phyloP scores from a whole-genome alignment of 1,140 invertebrate species.

The Lysiphlebus fabarum region DNA sequence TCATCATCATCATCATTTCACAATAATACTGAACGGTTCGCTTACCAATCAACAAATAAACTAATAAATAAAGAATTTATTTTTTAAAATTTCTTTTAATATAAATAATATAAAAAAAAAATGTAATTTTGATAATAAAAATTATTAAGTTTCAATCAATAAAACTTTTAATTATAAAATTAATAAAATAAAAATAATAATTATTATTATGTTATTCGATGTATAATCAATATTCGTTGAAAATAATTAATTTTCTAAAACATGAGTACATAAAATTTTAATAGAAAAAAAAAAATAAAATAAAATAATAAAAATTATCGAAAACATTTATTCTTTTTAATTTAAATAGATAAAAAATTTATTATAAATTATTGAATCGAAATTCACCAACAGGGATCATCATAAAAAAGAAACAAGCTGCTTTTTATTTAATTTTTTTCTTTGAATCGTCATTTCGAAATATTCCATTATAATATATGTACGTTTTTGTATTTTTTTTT shows the following conservation, averaged over 20 bases:
- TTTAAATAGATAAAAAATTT: too few species aligned
- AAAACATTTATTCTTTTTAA: background rate
- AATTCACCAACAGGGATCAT: background rate
- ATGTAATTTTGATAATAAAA: conserved; percentile 10
- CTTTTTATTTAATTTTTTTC: too few species aligned
- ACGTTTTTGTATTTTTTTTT: background rate
- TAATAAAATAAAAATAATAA: background rate
- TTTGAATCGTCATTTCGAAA: too few species aligned
- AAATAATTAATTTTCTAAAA: background rate
- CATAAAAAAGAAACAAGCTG: background rate
- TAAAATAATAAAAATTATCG: background rate
- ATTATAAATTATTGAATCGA: conserved; percentile 9
- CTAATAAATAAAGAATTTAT: background rate
- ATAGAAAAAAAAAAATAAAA: background rate
- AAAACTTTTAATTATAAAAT: background rate
- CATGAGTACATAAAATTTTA: background rate
- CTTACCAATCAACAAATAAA: background rate
- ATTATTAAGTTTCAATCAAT: background rate
- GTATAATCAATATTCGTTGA: conserved; percentile 10
- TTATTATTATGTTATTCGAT: background rate
- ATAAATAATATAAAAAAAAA: too few species aligned
- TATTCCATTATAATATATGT: too few species aligned
- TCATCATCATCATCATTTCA: too few species aligned
- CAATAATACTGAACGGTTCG: conserved; percentile 13
- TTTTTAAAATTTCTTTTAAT: too few species aligned